Evolutionary conservation across 2,888 invertebrate genomes (phyloP), one percentile per base, ranked within the genome.

Genomic region (Coenonympha arcania): DNA sequence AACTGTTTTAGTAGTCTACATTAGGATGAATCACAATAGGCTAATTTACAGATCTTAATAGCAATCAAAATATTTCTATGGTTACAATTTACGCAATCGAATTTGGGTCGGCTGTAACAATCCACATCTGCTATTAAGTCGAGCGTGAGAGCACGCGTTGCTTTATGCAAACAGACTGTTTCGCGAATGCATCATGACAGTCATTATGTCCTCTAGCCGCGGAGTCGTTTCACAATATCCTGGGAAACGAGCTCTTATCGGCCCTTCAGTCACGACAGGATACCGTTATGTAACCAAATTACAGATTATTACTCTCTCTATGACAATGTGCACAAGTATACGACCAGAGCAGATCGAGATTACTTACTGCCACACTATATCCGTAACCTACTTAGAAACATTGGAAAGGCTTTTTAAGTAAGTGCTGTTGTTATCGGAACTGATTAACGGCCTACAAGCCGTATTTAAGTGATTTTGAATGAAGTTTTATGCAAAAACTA

Each of bases 111-210:
- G 54, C 45, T 48, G 56, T 49, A 58, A 59, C 57, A 61, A 55
- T 58, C 60, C 57, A 56, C 60, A 61, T 59, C 59, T 63, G 63
- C 64, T 63, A 71, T 71, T 77, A 74, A 70, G 73, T 68, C 68
- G 69, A 79, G 73, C 80, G 76, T 76, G 78, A 74, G 76, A 68
- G 60, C 68, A 71, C 66, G 43, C 34, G 51, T 47, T 37, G 62
- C 71, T 76, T 77, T 76, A 79, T 79, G 77, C 73, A 76, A 82
- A 80, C 75, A 71, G 64, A 60, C 67, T 66, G 69, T 74, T 74
- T 72, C 69, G 72, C 68, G 69, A 67, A 60, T 67, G 69, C 68
- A 71, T 66, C 72, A 73, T 71, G 71, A 67, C 69, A 66, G 73
- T 73, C 72, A 81, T 82, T 79, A 80, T 64, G 69, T 72, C 71